Conservation (phyloP, 2,797 vertebrate species). For the Coendou prehensilis region DNA sequence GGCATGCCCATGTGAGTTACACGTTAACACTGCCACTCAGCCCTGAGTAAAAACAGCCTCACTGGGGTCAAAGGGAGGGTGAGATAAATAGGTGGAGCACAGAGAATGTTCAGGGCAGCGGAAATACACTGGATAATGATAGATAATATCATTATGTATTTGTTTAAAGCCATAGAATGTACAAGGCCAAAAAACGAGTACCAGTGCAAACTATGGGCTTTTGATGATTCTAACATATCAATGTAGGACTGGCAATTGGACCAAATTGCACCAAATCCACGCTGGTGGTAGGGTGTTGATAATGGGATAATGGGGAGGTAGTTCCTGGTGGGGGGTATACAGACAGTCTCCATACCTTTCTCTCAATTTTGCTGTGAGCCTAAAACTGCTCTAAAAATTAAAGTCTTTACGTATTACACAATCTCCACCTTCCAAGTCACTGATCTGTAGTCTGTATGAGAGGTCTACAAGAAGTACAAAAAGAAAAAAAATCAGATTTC, state of each 20-base stretch:
- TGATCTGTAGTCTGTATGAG: fast-evolving
- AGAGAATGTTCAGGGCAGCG: neutral
- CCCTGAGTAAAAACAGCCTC: neutral
- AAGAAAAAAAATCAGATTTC: neutral
- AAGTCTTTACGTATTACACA: neutral
- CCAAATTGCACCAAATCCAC: too few species aligned
- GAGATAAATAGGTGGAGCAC: neutral
- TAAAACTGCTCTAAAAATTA: neutral
- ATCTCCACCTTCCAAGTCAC: too few species aligned
- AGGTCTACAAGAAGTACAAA: neutral
- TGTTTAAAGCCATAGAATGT: neutral
- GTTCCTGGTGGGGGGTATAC: neutral
- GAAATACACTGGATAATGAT: neutral
- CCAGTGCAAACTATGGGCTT: neutral
- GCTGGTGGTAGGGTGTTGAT: neutral
- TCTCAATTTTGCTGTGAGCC: neutral
- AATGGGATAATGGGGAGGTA: neutral
- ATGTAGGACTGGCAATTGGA: fast-evolving
- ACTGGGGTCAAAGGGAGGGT: neutral
- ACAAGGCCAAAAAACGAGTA: neutral
- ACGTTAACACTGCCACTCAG: neutral
- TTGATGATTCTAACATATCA: neutral
- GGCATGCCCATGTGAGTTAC: fast-evolving
- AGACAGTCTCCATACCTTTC: too few species aligned
- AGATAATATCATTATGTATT: neutral